Base-by-base conservation (phyloP, 2,888 invertebrate species). In the Prenolepis imparis region DNA sequence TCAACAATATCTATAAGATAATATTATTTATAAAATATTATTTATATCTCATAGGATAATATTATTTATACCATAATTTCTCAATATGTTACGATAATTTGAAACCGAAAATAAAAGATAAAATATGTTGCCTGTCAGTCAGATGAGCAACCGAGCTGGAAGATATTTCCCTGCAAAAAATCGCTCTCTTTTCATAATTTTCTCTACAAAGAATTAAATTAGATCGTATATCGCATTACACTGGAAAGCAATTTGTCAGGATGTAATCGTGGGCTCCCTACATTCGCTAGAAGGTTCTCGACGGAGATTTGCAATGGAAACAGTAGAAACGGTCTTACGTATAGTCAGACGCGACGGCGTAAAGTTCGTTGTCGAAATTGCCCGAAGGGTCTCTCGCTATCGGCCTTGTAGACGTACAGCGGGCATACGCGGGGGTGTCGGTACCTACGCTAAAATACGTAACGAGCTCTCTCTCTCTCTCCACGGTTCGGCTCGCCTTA, bases 401-500 rank as follows among this genome's bases (percentile, higher is more conserved):
- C 41, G 36, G 24, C 21, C 44, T 12, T 28, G 41, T 59, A 68
- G 8, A 36, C 48, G 28, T 32, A 52, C 57, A 57, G 18, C 18
- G 39, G 32, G 67, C 28, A 52, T 52, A 77, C 55, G 21, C 67
- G 15, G 21, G 41, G 32, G 15, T 78, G 70, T 80, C 66, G 32
- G 41, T 59, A 70, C 21, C 28, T 59, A 78, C n/a, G 57, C 36
- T 70, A 80, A 80, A 70, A 80, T 59, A 80, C 59, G 44, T 70
- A 80, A 80, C 59, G 78, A 70, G 70, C 41, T 61, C 70, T 59
- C 59, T 57, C 63, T 28, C 41, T 59, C 70, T 59, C 59, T 59
- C 55, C 52, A 68, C 44, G 55, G 41, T 78, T 68, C 48, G 61
- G 67, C 64, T 80, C 67, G 64, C 57, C 68, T 80, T 83, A 83